Evolutionary conservation across 2,113 vertebrate species (phyloP).

Genomic region (Suncus etruscus): DNA sequence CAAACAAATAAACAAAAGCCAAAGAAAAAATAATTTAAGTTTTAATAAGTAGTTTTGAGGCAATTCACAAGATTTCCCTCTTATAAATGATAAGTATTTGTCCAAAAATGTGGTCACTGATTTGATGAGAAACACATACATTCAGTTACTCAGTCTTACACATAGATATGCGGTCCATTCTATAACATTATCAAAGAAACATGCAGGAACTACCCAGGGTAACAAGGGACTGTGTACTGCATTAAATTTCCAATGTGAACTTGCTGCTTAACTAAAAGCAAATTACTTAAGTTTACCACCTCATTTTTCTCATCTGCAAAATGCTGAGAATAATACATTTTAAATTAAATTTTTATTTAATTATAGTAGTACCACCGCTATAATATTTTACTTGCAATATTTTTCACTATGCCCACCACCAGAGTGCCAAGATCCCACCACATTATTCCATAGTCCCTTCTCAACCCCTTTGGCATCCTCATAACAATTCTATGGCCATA

Average conservation of each 20-base stretch:
- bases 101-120: neutral
- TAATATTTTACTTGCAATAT: no score
- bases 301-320: conserved; percentile 47
- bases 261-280: neutral
- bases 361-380: no score
- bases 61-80: neutral
- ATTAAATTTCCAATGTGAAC: neutral
- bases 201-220: neutral
- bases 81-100: conserved; percentile 34
- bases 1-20: no score
- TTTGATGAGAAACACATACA: neutral
- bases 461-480: no score
- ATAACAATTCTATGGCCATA: no score
- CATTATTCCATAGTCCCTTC: no score
- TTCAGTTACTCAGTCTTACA: conserved; percentile 34
- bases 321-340: conserved; percentile 33
- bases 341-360: neutral
- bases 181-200: conserved; percentile 9
- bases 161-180: neutral
- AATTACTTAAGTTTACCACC: neutral
- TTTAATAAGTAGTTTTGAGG: conserved; percentile 24
- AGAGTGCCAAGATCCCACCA: no score
- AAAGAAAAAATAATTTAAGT: neutral
- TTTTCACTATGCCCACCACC: no score
- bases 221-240: neutral